These are phyloP conservation scores for Temnothorax curvispinosus DNA, from an alignment of 1,140 invertebrate genomes.

Conservation along the genomic window DNA sequence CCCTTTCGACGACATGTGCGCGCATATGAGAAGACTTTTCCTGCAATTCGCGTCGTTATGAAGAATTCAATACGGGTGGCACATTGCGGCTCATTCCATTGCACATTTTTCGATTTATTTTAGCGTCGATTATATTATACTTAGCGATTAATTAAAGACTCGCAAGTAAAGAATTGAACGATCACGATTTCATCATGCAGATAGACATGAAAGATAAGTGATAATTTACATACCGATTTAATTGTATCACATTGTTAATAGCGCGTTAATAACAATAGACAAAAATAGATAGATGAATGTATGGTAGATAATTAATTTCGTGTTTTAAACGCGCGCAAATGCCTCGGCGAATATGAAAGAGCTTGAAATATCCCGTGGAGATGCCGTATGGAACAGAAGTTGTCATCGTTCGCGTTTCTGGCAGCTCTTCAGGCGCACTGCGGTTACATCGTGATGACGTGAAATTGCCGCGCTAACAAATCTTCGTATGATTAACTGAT, in stretches of 20 bases:
- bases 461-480: conserved; percentile 54
- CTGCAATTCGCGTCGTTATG: conserved; percentile 45
- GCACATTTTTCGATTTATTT: conserved; percentile 26
- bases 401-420: conserved; percentile 60
- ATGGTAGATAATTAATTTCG: conserved; percentile 13
- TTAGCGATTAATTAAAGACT: conserved; percentile 2
- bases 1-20: conserved; percentile 55
- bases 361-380: conserved; percentile 38
- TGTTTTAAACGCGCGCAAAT: conserved; percentile 5
- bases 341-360: conserved; percentile 15
- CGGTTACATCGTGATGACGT: conserved; percentile 61
- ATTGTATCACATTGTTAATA: neutral
- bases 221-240: neutral
- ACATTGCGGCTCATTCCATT: neutral
- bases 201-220: neutral
- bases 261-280: neutral
- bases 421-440: conserved; percentile 70
- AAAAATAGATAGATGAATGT: neutral
- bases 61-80: conserved; percentile 31
- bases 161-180: neutral
- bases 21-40: conserved; percentile 54
- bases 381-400: conserved; percentile 59
- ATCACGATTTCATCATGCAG: neutral
- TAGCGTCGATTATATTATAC: neutral
- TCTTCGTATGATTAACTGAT: conserved; percentile 44